Conservation (phyloP, 2,888 invertebrate genomes). For the Caprella mutica region DNA sequence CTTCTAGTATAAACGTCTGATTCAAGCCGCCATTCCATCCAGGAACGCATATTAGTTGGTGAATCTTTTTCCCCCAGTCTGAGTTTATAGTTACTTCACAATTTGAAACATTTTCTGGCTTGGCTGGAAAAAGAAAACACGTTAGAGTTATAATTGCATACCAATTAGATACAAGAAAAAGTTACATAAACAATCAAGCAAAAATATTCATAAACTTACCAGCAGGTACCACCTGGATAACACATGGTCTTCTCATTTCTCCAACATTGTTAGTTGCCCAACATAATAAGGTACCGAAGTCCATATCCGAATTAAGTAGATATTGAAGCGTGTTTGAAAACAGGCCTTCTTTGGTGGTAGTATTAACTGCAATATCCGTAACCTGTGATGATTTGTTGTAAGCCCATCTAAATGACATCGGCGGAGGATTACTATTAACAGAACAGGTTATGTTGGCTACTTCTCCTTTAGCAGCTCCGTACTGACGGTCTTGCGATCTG, state of each 20-base stretch:
- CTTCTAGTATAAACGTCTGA: background rate
- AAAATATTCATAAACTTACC: no score
- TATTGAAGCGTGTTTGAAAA: conserved; percentile 3
- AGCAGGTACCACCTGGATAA: background rate
- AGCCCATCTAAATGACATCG: conserved; percentile 5
- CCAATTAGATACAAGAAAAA: no score
- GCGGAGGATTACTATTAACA: conserved; percentile 1
- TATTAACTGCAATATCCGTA: background rate
- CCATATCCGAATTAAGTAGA: background rate
- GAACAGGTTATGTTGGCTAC: background rate
- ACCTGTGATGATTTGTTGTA: conserved; percentile 12
- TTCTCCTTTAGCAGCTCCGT: background rate
- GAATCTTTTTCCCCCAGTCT: no score
- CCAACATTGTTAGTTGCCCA: conserved; percentile 8
- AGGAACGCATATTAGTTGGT: no score
- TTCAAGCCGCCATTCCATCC: conserved; percentile 6
- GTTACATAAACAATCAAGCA: no score
- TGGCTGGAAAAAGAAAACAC: no score
- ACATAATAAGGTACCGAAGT: background rate
- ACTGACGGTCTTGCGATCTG: background rate
- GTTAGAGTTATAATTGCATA: no score
- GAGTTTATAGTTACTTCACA: no score
- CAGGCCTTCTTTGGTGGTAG: background rate
- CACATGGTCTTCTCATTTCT: conserved; percentile 1
- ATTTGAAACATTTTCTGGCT: no score